These are phyloP conservation scores for Nomada flava DNA, from an alignment of 2,888 invertebrate genomes.

Conservation along the genomic window DNA sequence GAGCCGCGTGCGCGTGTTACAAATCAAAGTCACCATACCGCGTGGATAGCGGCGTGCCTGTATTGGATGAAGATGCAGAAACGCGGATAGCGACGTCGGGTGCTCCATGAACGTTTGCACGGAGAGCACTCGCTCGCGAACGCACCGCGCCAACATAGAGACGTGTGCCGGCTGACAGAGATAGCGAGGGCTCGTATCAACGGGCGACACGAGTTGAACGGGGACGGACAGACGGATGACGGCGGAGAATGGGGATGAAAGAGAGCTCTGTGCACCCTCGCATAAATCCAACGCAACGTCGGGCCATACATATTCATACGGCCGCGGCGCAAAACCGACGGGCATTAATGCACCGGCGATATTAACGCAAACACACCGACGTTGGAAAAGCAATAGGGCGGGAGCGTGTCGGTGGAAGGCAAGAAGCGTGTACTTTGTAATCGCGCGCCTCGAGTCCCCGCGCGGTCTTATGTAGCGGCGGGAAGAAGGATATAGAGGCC, in stretches of 20 bases:
- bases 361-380: constrained; percentile 50
- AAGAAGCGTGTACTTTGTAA: constrained; percentile 36
- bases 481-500: not conserved
- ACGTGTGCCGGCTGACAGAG: constrained; percentile 29
- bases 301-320: constrained; percentile 58
- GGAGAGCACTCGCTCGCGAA: not conserved
- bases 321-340: constrained; percentile 41
- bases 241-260: constrained; percentile 8
- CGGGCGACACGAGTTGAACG: too few species aligned
- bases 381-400: constrained; percentile 15
- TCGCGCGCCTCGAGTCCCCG: constrained; percentile 1
- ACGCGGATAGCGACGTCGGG: constrained; percentile 34
- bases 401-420: not conserved
- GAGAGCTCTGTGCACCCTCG: constrained; percentile 29
- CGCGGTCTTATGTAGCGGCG: constrained; percentile 24
- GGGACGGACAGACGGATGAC: constrained; percentile 1
- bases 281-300: constrained; percentile 55
- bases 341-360: constrained; percentile 49
- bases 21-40: constrained; percentile 70
- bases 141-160: not conserved
- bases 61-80: constrained; percentile 53
- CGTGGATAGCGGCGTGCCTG: constrained; percentile 33
- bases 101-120: constrained; percentile 3
- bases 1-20: constrained; percentile 55
- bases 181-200: not conserved